Evolutionary conservation across 23 tunicate genomes (phyloP), one percentile per base, ranked within the genome.

Genomic region (Trididemnum nubilum): DNA sequence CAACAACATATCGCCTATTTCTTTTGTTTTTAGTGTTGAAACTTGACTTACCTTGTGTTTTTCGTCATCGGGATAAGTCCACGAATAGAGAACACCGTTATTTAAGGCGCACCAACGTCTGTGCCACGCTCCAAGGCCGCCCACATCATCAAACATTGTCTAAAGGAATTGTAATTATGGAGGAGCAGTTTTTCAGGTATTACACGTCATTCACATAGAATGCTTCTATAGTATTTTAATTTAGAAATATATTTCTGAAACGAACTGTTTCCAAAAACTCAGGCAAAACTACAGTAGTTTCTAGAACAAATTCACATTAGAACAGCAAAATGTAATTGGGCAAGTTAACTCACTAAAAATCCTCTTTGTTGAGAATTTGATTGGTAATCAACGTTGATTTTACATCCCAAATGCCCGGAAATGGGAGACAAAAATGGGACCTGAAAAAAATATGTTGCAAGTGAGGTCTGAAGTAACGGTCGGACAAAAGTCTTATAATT

Each of bases 31-130:
- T n/a, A n/a, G n/a, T n/a, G n/a, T n/a, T n/a, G n/a, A n/a, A n/a
- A n/a, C n/a, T n/a, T n/a, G n/a, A n/a, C n/a, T 44, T 72, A 92
- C 97, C 92, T 92, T 92, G 59, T 84, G 64, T 50, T 93, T 83
- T 59, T 93, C 98, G 73, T 93, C 98, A 66, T 93, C 98, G 0
- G 98, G 98, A 58, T 93, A 93, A 7, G 90, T 84, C 98, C 98
- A 93, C 22, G 89, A 83, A 49, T 74, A 93, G 1, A 93, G 79
- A 1, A 77, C 91, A 36, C 98, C 98, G 26, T 80, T 82, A n/a
- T 64, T 37, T 25, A 93, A 84, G 1, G 78, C 89, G 78, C 98
- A 93, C 98, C 98, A 93, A 2, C 98, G 72, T 63, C 98, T 51
- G 67, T 84, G 89, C 93, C 93, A 88, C 59, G 98, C 92, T 66